Base-by-base conservation (phyloP, 1,140 invertebrate species). In the Polyergus mexicanus region DNA sequence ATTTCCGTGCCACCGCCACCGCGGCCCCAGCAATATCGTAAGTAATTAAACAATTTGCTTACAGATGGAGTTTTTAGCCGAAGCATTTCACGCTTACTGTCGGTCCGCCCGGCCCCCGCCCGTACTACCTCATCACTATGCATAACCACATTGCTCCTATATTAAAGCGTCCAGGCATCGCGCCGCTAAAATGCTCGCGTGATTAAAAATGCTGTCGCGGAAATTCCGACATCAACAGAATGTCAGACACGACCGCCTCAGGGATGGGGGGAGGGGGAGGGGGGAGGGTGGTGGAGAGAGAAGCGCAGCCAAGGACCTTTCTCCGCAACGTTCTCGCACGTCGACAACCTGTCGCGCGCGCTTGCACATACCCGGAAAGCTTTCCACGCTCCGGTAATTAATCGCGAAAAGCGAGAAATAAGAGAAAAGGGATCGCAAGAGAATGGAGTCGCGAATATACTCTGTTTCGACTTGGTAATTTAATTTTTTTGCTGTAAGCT, bases 11-110 rank as follows among this genome's bases (percentile, higher is more conserved):
- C 25, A 22, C 66, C 66, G 58, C 66, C 76, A 66, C 83, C 54
- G 38, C 54, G 47, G 47, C 65, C 85, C 83, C 86, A 19, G 90
- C 84, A 91, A 91, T 91, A 91, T 89, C 90, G 84, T 90, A 88
- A 92, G 91, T 95, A 94, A 95, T 95, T 95, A 94, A 94, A 94
- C 94, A 95, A 95, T 95, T 95, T 95, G 93, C 94, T 91, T 95
- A 94, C 93, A 95, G 94, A 95, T 95, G 93, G 90, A 95, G 93
- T 94, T 94, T 94, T 95, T 94, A 94, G 92, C 90, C 86, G 77
- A 89, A 93, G 89, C 91, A 94, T 92, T 94, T 94, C 91, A 88
- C 90, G 89, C 89, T 90, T 91, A 90, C 91, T 90, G 88, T 90
- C 89, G 72, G 84, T 77, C 65, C 85, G 54, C 47, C 76, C 66